These are phyloP conservation scores for Mormyrus iriodes DNA, from an alignment of 2,113 vertebrate species.

Conservation along the genomic window DNA sequence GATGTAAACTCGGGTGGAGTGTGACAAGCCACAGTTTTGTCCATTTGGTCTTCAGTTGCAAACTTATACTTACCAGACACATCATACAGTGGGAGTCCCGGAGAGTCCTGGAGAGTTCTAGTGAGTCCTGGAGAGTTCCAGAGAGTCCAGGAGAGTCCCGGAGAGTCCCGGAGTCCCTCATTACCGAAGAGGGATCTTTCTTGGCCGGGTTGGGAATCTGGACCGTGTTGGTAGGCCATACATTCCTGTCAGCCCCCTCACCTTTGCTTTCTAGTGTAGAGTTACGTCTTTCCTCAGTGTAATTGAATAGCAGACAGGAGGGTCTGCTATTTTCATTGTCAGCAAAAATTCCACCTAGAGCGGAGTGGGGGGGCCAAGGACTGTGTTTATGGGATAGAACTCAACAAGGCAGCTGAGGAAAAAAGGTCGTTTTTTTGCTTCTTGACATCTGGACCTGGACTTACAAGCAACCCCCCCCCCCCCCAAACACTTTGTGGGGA, in stretches of 20 bases:
- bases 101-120: neutral
- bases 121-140: neutral
- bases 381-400: neutral
- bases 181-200: neutral
- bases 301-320: neutral
- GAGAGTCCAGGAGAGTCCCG: neutral
- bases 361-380: neutral
- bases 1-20: neutral
- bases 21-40: neutral
- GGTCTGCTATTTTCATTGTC: neutral
- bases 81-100: neutral
- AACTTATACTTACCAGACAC: neutral
- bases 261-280: neutral
- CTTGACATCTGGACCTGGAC: neutral
- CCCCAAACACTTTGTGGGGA: neutral
- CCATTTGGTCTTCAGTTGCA: neutral
- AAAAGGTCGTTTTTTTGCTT: neutral
- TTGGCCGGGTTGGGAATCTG: neutral
- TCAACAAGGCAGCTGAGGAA: neutral
- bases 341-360: constrained; percentile 1
- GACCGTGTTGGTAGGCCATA: neutral
- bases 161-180: neutral
- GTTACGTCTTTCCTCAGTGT: neutral
- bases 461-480: neutral
- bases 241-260: neutral